Evolutionary conservation across 2,113 vertebrate species (phyloP).

Genomic region (Colossoma macropomum): DNA sequence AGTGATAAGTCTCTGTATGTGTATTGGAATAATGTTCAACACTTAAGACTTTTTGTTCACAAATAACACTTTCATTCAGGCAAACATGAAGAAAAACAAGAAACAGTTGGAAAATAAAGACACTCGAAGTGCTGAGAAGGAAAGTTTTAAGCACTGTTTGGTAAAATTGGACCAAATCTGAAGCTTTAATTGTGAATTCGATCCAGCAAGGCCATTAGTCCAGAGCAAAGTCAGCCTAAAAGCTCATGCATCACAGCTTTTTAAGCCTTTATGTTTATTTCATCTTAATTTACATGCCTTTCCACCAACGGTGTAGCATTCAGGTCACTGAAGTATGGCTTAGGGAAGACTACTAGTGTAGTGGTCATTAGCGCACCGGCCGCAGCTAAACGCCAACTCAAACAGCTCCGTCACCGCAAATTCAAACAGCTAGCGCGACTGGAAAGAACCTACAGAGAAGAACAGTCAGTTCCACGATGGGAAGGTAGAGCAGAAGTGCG

Average conservation of each 20-base stretch:
- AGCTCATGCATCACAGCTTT: background rate
- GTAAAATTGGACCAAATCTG: background rate
- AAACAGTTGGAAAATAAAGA: background rate
- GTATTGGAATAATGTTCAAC: background rate
- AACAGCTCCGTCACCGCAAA: too few relatives aligned
- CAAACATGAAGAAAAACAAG: background rate
- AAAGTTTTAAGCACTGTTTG: background rate
- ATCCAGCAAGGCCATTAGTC: background rate
- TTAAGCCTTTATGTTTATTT: background rate
- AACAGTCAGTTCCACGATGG: background rate
- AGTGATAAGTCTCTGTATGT: background rate
- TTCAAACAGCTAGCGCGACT: background rate
- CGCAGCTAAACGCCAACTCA: background rate
- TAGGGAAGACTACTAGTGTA: conserved; percentile 40
- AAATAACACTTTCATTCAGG: background rate
- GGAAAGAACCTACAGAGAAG: background rate
- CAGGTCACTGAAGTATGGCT: conserved; percentile 40
- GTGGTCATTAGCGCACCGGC: conserved; percentile 18
- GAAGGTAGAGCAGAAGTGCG: background rate
- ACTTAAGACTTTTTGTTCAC: background rate
- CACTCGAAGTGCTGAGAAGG: background rate
- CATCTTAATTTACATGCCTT: background rate
- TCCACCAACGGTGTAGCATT: conserved; percentile 4
- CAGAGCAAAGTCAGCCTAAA: background rate
- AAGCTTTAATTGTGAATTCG: background rate